Evolutionary conservation across 2,797 vertebrate genomes (phyloP).

Genomic region (Mus spretus): DNA sequence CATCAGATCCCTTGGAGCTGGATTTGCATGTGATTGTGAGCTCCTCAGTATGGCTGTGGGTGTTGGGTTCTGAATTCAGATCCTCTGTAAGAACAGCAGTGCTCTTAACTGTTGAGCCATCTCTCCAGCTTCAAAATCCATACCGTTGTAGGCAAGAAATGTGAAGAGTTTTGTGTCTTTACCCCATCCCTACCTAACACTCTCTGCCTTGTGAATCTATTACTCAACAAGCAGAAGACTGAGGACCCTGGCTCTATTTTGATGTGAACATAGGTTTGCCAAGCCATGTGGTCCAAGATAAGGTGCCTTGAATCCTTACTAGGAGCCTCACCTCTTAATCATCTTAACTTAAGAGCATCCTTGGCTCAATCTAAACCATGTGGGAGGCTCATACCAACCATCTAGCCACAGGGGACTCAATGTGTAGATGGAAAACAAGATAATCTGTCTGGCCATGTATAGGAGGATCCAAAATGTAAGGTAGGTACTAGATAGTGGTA

Average conservation of each 20-base stretch:
- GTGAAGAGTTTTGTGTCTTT: not conserved
- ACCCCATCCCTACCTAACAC: fast-evolving
- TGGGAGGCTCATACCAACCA: not conserved
- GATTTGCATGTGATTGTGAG: not conserved
- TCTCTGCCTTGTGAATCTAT: not conserved
- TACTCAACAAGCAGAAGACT: not conserved
- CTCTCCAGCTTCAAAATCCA: not conserved
- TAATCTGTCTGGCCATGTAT: not conserved
- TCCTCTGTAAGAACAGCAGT: not conserved
- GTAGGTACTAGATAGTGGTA: too few species aligned
- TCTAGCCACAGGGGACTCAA: not conserved
- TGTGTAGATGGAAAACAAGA: too few species aligned
- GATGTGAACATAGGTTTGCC: not conserved
- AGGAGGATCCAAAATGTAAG: not conserved
- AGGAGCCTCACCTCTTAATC: not conserved
- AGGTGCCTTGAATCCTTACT: not conserved
- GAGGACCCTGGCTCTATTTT: not conserved
- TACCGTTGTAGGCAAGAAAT: not conserved
- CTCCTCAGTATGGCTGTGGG: too few species aligned
- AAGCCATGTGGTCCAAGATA: not conserved
- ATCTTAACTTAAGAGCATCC: not conserved
- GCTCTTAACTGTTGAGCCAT: not conserved
- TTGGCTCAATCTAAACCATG: not conserved
- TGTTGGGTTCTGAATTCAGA: not conserved
- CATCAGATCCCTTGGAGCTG: not conserved